These are phyloP conservation scores for Elmis aenea DNA, from an alignment of 2,888 invertebrate species.

Conservation along the genomic window DNA sequence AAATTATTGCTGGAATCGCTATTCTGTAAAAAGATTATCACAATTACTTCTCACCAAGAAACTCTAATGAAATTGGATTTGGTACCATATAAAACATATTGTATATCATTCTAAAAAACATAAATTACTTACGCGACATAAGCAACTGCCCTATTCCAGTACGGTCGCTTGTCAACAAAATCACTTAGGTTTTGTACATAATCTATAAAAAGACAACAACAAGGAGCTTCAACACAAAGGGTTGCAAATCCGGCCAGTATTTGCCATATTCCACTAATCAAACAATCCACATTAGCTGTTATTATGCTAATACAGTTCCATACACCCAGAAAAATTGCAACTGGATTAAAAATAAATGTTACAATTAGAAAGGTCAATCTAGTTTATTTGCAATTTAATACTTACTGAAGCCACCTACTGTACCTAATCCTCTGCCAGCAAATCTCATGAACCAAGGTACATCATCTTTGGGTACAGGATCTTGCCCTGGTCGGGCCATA, in stretches of 20 bases:
- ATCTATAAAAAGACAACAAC: conserved; percentile 94
- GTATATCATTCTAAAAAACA: background rate
- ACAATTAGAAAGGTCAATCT: conserved; percentile 10
- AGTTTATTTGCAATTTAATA: conserved; percentile 31
- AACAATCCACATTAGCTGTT: conserved; percentile 56
- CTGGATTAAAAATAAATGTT: conserved; percentile 51
- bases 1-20: conserved; percentile 72
- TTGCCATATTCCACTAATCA: conserved; percentile 79
- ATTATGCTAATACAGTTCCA: conserved; percentile 68
- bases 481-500: conserved; percentile 77
- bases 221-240: conserved; percentile 90
- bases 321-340: conserved; percentile 78
- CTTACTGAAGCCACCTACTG: conserved; percentile 79
- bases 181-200: conserved; percentile 84
- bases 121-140: conserved; percentile 73
- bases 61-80: background rate
- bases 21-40: conserved; percentile 53
- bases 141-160: conserved; percentile 82
- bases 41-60: conserved; percentile 3
- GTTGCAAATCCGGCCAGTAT: conserved; percentile 86
- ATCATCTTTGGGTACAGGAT: conserved; percentile 72
- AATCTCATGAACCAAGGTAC: conserved; percentile 88
- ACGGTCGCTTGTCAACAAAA: conserved; percentile 76
- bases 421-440: conserved; percentile 76
- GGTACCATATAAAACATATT: conserved; percentile 4